Evolutionary conservation across 1,140 invertebrate species (phyloP).

Genomic region (Bicyclus anynana): DNA sequence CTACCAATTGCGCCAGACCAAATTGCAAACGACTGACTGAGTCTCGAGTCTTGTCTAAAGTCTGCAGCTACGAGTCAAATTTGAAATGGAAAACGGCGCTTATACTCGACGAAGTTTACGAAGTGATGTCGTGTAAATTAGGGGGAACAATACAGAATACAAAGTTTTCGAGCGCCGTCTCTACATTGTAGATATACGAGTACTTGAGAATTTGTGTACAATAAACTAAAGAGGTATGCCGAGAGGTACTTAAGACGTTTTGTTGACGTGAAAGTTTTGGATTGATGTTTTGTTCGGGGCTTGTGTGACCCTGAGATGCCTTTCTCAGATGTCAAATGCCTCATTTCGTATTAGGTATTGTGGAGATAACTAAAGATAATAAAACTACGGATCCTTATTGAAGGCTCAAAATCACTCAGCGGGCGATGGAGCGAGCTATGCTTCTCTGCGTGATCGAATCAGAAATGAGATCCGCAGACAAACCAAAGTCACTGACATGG

Average conservation of each 20-base stretch:
- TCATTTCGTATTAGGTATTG: too few relatives aligned
- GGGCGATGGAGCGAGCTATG: too few relatives aligned
- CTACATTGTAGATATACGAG: constrained; percentile 20
- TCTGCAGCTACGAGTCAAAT: constrained; percentile 16
- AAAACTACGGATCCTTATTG: too few relatives aligned
- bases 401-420: too few relatives aligned
- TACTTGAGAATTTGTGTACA: constrained; percentile 27
- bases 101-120: constrained; percentile 20
- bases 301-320: too few relatives aligned
- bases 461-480: too few relatives aligned
- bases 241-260: constrained; percentile 16
- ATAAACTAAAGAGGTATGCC: constrained; percentile 23
- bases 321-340: too few relatives aligned
- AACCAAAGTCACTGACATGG: too few relatives aligned
- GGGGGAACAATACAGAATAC: constrained; percentile 32
- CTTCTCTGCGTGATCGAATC: too few relatives aligned
- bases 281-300: constrained; percentile 7
- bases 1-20: neutral
- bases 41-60: neutral
- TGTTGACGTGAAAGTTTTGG: constrained; percentile 14
- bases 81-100: constrained; percentile 29
- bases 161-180: constrained; percentile 19
- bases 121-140: constrained; percentile 37
- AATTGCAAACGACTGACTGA: too few relatives aligned
- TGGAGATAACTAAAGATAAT: too few relatives aligned